A percentile compares a stretch with the other conserved stretches of the same genome.
phyloP scores from a whole-genome alignment of 2,888 invertebrate genomes.

The Pyrocoelia pectoralis region DNA sequence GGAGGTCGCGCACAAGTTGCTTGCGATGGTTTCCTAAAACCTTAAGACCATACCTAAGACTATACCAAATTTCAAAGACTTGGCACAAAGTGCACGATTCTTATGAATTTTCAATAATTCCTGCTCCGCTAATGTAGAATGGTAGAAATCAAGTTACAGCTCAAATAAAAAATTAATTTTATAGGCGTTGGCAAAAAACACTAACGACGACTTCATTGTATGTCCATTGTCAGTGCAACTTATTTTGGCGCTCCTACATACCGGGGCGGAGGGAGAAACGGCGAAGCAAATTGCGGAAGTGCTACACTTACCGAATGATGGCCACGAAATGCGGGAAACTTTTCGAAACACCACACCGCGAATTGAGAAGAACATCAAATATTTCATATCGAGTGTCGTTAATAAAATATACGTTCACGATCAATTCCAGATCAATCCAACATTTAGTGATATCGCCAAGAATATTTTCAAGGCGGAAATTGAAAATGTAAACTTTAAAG shows the following conservation, averaged over 20 bases:
- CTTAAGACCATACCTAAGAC: no score
- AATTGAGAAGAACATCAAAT: neutral
- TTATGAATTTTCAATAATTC: no score
- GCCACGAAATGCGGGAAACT: neutral
- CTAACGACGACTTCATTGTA: neutral
- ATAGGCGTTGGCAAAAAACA: neutral
- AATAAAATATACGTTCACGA: constrained; percentile 1
- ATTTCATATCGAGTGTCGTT: neutral
- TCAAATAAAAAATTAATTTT: neutral
- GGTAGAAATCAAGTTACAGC: no score
- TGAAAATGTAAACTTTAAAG: neutral
- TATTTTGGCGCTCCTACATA: neutral
- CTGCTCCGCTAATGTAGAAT: no score
- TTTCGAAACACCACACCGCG: neutral
- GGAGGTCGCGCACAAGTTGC: no score
- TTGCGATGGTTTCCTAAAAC: no score
- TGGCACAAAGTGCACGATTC: no score
- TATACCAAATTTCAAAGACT: no score
- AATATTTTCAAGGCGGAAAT: neutral
- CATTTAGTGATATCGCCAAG: neutral
- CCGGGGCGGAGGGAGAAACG: neutral
- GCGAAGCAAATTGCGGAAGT: neutral
- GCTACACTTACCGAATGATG: neutral
- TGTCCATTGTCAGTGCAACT: neutral
- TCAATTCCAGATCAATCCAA: neutral